phyloP scores from a whole-genome alignment of 2,113 vertebrate genomes.

The Callionymus lyra region DNA sequence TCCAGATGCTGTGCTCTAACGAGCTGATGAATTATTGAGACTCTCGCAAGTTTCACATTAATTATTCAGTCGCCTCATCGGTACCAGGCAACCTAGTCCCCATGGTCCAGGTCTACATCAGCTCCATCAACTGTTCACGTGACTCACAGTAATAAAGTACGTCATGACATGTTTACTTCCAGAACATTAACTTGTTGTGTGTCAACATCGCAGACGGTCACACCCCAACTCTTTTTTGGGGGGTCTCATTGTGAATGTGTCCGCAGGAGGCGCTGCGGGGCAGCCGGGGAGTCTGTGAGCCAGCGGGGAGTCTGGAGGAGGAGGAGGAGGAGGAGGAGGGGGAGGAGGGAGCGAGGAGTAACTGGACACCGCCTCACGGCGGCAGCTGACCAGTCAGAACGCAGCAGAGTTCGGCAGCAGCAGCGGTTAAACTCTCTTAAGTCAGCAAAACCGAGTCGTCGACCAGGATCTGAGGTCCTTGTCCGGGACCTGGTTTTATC shows the following conservation, averaged over 20 bases:
- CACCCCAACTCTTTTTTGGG: too few relatives aligned
- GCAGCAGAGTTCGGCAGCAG: slow-evolving; percentile 16
- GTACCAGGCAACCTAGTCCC: too few relatives aligned
- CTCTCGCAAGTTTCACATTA: too few relatives aligned
- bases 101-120: too few relatives aligned
- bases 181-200: too few relatives aligned
- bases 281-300: slow-evolving; percentile 45
- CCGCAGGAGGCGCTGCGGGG: slow-evolving; percentile 23
- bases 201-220: too few relatives aligned
- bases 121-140: too few relatives aligned
- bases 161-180: too few relatives aligned
- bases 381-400: slow-evolving; percentile 30
- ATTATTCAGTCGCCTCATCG: too few relatives aligned
- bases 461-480: neutral
- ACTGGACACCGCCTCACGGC: slow-evolving; percentile 37
- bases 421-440: slow-evolving; percentile 14
- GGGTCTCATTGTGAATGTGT: neutral
- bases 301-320: slow-evolving; percentile 25
- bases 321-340: slow-evolving; percentile 25
- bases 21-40: too few relatives aligned
- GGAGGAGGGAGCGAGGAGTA: slow-evolving; percentile 27
- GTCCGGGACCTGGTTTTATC: neutral
- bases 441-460: neutral
- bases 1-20: too few relatives aligned
- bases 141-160: too few relatives aligned